Evolutionary conservation across 2,797 vertebrate genomes (phyloP).

Genomic region (Eulemur albifrons): DNA sequence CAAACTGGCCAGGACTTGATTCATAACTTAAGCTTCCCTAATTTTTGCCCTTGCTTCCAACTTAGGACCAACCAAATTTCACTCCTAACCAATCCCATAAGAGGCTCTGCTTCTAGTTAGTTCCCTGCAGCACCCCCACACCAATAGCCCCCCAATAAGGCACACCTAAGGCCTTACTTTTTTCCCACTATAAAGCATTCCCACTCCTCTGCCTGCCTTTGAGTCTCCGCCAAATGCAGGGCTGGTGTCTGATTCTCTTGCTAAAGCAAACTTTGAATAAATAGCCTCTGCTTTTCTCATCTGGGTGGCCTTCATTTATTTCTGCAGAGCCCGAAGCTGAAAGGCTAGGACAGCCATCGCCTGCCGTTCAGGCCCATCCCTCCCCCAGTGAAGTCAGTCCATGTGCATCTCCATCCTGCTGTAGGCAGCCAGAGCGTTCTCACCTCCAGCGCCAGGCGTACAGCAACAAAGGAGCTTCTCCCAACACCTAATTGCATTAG

Average conservation of each 20-base stretch:
- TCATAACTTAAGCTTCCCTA: background rate
- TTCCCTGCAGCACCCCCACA: background rate
- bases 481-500: too few relatives aligned
- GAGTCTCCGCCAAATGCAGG: background rate
- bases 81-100: background rate
- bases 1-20: background rate
- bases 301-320: background rate
- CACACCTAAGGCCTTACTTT: background rate
- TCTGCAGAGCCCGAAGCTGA: background rate
- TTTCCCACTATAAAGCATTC: background rate
- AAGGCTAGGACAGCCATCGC: background rate
- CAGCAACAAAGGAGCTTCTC: background rate
- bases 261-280: background rate
- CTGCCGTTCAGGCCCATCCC: background rate
- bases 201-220: background rate
- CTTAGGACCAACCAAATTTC: background rate
- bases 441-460: background rate
- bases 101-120: background rate
- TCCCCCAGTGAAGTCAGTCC: background rate
- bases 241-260: background rate
- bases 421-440: rapidly evolving
- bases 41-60: background rate
- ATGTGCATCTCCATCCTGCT: background rate
- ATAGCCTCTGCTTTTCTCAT: background rate
- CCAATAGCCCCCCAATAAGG: too few relatives aligned